A percentile compares a stretch with the other conserved stretches of the same genome.
Evolutionary conservation across 2,888 invertebrate genomes (phyloP).

Genomic region (Caenorhabditis sp.): DNA sequence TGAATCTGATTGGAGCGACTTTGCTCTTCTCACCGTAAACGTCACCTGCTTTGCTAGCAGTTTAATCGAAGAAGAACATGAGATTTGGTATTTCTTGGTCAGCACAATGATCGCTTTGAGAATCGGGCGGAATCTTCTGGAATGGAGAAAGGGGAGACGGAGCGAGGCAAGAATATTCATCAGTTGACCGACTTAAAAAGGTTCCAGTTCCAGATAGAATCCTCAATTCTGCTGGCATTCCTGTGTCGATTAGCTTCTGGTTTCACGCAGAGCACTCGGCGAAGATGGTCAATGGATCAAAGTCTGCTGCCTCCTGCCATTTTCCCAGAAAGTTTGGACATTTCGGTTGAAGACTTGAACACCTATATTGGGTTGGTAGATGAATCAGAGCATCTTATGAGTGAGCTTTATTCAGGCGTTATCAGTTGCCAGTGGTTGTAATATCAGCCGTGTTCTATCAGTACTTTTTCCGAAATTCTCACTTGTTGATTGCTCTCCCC

Average conservation of each 20-base stretch:
- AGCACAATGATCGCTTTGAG: conserved; percentile 27
- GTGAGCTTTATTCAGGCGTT: neutral
- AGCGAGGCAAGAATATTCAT: neutral
- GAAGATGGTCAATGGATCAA: conserved; percentile 74
- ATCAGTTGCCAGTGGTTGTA: neutral
- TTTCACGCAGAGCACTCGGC: conserved; percentile 60
- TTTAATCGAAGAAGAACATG: conserved; percentile 80
- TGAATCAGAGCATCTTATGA: neutral
- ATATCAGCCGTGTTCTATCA: neutral
- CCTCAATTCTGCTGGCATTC: conserved; percentile 12
- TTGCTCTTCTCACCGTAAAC: conserved; percentile 32
- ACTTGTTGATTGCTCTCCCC: neutral
- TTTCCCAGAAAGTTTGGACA: conserved; percentile 31
- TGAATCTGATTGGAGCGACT: neutral
- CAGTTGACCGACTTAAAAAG: neutral
- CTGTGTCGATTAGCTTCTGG: conserved; percentile 68
- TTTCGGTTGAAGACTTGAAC: conserved; percentile 26
- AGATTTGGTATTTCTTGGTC: conserved; percentile 73
- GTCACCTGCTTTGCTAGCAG: conserved; percentile 72
- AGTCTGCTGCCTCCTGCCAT: conserved; percentile 34
- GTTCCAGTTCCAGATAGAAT: neutral
- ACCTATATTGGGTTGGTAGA: conserved; percentile 8
- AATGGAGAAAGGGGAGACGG: conserved; percentile 6
- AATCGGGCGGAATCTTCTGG: neutral
- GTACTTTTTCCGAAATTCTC: neutral